These are phyloP conservation scores for Stegodyphus dumicola DNA, from an alignment of 1,140 invertebrate species.

Conservation along the genomic window DNA sequence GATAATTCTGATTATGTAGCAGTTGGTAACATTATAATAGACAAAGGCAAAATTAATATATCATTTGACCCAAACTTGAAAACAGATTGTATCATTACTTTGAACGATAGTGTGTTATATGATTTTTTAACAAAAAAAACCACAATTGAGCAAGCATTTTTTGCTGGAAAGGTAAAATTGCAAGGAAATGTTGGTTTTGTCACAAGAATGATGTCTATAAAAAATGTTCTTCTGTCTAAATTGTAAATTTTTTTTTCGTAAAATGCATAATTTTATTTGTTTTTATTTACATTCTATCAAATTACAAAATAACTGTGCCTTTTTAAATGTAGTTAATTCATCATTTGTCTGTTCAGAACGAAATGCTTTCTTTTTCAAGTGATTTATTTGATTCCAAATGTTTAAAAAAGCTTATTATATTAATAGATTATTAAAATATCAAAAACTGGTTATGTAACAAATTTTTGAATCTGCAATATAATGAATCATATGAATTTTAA, in stretches of 20 bases:
- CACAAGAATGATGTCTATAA: slow-evolving; percentile 35
- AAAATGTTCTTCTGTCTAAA: slow-evolving; percentile 41
- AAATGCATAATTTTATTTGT: too few relatives aligned
- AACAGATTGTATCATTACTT: slow-evolving; percentile 24
- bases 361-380: too few relatives aligned
- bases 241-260: slow-evolving; percentile 7
- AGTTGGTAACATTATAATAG: slow-evolving; percentile 6
- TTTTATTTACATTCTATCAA: too few relatives aligned
- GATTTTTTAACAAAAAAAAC: slow-evolving; percentile 33
- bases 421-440: too few relatives aligned
- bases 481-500: too few relatives aligned
- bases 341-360: too few relatives aligned
- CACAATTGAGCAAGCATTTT: slow-evolving; percentile 81
- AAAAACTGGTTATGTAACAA: too few relatives aligned
- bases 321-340: too few relatives aligned
- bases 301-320: too few relatives aligned
- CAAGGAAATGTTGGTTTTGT: slow-evolving; percentile 92
- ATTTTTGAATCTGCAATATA: too few relatives aligned
- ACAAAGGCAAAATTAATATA: slow-evolving; percentile 36
- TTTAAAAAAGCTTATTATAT: too few relatives aligned
- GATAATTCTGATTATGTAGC: slow-evolving; percentile 46
- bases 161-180: slow-evolving; percentile 96
- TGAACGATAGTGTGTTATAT: slow-evolving; percentile 47
- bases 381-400: too few relatives aligned
- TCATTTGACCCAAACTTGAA: slow-evolving; percentile 17